Evolutionary conservation across 2,797 vertebrate genomes (phyloP), one percentile per base, ranked within the genome.

Genomic region (Cossypha caffra): DNA sequence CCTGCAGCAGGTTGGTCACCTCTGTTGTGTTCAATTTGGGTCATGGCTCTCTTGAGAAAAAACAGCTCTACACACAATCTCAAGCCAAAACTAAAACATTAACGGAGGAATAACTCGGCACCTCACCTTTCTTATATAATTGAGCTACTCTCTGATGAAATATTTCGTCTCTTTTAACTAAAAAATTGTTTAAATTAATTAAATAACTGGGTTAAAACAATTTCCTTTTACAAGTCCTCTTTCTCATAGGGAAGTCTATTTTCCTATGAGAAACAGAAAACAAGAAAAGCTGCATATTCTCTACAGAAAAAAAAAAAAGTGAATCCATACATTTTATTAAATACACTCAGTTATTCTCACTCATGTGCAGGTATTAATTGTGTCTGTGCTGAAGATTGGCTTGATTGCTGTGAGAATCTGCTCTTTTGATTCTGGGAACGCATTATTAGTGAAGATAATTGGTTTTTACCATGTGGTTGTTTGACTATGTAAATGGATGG

Each of bases 401-500:
- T 47, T 68, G 28, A n/a, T 59, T 67, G 55, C 26, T 35, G 4
- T 50, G 24, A 61, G 24, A 85, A 91, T 26, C 1, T 1, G 18
- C 10, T 21, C 5, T 57, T 64, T 78, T 64, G 18, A 71, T 85
- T 85, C 38, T 37, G n/a, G 16, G 31, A 61, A 62, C 38, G 2
- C 88, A 72, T 57, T 63, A 40, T 52, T 61, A 52, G 25, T 40
- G 24, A 67, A 59, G 19, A 64, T 68, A 47, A 48, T 55, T 59
- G 6, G 3, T 2, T 78, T 78, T 55, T 51, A 47, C 25, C 13
- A 15, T 0, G 0, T 58, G 13, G 4, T 50, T 72, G 1, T 26
- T 83, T 61, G 0, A 31, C 58, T 42, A 4, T 31, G 16, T 68
- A 55, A 57, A 61, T 63, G 15, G n/a, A 31, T n/a, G 25, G 16